Percentiles rank a stretch among this genome's conserved stretches.
These are phyloP conservation scores for Ailurus styani DNA, from an alignment of 2,113 vertebrate species.

Conservation along the genomic window DNA sequence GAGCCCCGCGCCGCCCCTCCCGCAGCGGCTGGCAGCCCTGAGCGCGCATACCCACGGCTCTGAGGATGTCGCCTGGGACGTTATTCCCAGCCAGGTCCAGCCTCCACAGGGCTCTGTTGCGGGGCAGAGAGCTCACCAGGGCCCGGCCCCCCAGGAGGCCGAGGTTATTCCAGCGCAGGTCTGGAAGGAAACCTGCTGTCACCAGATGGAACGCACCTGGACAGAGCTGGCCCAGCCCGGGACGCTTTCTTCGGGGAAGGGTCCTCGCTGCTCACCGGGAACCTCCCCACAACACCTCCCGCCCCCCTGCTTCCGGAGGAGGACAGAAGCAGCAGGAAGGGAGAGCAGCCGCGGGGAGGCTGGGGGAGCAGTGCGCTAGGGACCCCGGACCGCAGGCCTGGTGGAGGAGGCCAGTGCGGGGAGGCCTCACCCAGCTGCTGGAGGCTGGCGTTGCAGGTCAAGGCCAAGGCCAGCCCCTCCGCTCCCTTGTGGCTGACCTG, in stretches of 20 bases:
- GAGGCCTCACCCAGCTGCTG: slow-evolving; percentile 88
- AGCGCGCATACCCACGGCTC: slow-evolving; percentile 87
- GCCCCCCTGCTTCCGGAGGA: not conserved
- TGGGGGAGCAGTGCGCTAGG: no score
- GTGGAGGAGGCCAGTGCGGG: not conserved
- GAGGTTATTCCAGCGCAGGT: slow-evolving; percentile 96
- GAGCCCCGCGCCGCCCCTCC: no score
- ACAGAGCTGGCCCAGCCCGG: not conserved
- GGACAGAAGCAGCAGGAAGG: not conserved
- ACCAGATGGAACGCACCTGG: not conserved
- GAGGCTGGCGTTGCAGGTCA: slow-evolving; percentile 85
- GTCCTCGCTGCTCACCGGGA: not conserved
- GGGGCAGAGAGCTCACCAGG: slow-evolving; percentile 87
- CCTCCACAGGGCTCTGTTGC: slow-evolving; percentile 86
- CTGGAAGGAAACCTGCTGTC: slow-evolving; percentile 77
- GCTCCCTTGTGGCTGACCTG: slow-evolving; percentile 95
- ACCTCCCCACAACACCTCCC: not conserved
- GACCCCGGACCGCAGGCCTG: not conserved
- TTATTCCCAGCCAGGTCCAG: slow-evolving; percentile 95
- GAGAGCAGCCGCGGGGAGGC: not conserved
- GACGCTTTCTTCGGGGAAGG: no score
- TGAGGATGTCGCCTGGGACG: slow-evolving; percentile 89
- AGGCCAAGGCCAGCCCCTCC: slow-evolving; percentile 85
- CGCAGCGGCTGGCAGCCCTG: accelerated
- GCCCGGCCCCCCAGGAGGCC: slow-evolving; percentile 93